Evolutionary conservation across 1,140 invertebrate genomes (phyloP).

Genomic region (Anastatus disparis): DNA sequence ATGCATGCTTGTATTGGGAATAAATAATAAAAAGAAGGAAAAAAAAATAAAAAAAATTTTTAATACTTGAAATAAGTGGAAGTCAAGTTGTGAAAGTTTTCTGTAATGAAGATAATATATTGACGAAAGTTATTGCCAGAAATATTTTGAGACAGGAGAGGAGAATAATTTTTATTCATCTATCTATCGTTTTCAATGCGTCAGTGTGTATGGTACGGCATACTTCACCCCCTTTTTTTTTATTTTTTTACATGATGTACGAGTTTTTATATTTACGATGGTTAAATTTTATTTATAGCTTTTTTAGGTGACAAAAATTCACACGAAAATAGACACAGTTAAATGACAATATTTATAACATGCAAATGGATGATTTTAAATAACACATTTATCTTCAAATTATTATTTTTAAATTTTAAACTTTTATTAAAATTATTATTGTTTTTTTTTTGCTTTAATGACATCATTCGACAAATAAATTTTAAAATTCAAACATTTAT

Average conservation of each 20-base stretch:
- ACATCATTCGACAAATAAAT: too few species aligned
- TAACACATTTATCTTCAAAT: too few species aligned
- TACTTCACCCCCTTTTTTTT: neutral
- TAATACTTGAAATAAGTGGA: too few species aligned
- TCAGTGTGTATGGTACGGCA: neutral
- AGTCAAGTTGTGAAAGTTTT: neutral
- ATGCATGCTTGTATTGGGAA: too few species aligned
- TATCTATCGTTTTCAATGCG: slow-evolving; percentile 21
- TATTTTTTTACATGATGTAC: too few species aligned
- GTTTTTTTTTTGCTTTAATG: too few species aligned
- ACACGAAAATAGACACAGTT: slow-evolving; percentile 7
- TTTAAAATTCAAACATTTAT: too few species aligned
- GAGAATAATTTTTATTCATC: slow-evolving; percentile 18
- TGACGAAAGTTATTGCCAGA: slow-evolving; percentile 6
- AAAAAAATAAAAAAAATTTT: too few species aligned
- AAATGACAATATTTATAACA: neutral
- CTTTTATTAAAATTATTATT: too few species aligned
- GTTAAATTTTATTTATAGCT: slow-evolving; percentile 26
- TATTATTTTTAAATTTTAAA: too few species aligned
- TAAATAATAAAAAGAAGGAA: too few species aligned
- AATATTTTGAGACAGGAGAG: neutral
- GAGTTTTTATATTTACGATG: slow-evolving; percentile 31
- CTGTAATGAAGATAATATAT: slow-evolving; percentile 12
- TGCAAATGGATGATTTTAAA: too few species aligned
- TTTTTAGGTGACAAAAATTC: neutral